Evolutionary conservation across 2,797 vertebrate species (phyloP), one percentile per base, ranked within the genome.

Genomic region (Knipowitschia caucasica): DNA sequence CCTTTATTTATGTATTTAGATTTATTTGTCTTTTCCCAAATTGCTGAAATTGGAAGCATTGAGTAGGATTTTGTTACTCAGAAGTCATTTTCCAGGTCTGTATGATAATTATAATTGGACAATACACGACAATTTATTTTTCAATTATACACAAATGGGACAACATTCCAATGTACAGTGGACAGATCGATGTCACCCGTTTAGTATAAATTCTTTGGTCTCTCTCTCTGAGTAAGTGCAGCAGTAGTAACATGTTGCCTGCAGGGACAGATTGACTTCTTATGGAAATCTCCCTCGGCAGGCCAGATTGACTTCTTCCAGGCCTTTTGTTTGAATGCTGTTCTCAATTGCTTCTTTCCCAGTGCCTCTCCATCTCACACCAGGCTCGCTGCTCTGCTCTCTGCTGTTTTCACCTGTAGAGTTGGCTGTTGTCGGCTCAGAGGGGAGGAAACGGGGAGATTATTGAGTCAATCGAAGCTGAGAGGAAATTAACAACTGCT

Each of bases 401-500:
- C 31, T 20, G 20, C 56, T 58, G 50, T 35, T 65, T 73, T 80
- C 69, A 80, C 81, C 78, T 83, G 68, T 75, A 64, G 73, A 77
- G 59, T 51, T 43, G 59, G 65, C 63, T 44, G 55, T 71, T 60
- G 68, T 47, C 55, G 53, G 71, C 75, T 83, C 62, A 46, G 25
- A 68, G 58, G 73, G 71, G 38, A 43, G 30, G 1, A 4, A 25
- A 59, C 44, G 47, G 47, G 59, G 57, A 33, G 39, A 67, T 71
- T 73, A 84, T 66, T 73, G 78, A 80, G 73, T 72, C 70, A 79
- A 74, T 77, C 67, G 67, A 77, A 77, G 81, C 75, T 71, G 71
- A 75, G 55, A 80, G 80, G 71, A 84, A 84, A 86, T 86, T 80
- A 88, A 83, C 79, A 73, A 65, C 73, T 66, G 66, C 61, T 68